Base-by-base conservation (phyloP, 2,888 invertebrate species). In the Lithophane socia region DNA sequence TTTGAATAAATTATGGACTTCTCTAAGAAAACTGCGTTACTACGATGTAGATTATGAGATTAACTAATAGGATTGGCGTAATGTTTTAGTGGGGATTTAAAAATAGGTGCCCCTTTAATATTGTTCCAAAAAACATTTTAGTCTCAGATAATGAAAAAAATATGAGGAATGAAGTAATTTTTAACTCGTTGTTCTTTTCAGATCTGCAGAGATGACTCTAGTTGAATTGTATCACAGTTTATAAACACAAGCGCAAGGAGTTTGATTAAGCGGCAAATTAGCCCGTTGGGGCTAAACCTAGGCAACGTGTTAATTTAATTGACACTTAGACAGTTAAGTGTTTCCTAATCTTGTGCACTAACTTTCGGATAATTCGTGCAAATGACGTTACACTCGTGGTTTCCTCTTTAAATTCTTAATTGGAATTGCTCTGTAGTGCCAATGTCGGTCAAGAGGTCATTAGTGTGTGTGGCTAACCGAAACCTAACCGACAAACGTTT, bases 391-490 rank as follows among this genome's bases (percentile, higher is more conserved):
- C 21, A 77, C 24, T 24, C 16, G 12, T 37, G 47, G 47, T 49
- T 65, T 54, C 47, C 78, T 9, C 16, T 29, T 76, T 24, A 24
- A 56, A 67, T 56, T 29, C 7, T 58, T 65, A 75, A 54, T 65
- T 49, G 29, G 9, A 42, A 24, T 68, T 69, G 70, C 24, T 24
- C 49, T 68, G 37, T 24, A 49, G 37, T 42, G 8, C 54, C 21
- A n/a, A 49, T 68, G 13, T n/a, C 58, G 24, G 49, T 69, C 56
- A 44, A 37, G 37, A n/a, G 42, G 29, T 79, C 24, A 78, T 79
- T 56, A 77, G 65, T 42, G 49, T 52, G 10, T 73, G 76, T 58
- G 76, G 79, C 58, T 68, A 54, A 60, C 64, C 52, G 42, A 63
- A 44, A 10, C 13, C n/a, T 60, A 58, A 44, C 5, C 37, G 13